Evolutionary conservation across 64 coral and sea anemone species (phyloP).

Genomic region (Astreopora myriophthalma): DNA sequence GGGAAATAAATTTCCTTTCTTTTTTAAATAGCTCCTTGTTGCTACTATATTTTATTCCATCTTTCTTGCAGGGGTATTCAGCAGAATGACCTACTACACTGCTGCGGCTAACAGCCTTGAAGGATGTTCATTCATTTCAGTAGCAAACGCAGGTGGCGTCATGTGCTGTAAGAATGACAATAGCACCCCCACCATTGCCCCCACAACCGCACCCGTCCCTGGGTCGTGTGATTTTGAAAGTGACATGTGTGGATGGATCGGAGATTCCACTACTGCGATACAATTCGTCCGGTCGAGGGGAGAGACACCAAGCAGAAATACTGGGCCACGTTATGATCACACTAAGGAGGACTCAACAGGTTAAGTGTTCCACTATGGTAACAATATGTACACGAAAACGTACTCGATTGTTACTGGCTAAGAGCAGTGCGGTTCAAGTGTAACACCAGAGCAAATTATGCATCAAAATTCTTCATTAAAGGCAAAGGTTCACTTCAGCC

Average conservation of each 20-base stretch:
- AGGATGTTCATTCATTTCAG: slow-evolving; percentile 72
- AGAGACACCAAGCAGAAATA: slow-evolving; percentile 80
- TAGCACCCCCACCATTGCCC: slow-evolving; percentile 58
- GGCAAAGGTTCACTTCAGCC: too few relatives aligned
- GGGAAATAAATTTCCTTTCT: too few relatives aligned
- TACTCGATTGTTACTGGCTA: too few relatives aligned
- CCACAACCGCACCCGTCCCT: slow-evolving; percentile 44
- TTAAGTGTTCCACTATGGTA: not conserved
- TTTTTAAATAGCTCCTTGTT: too few relatives aligned
- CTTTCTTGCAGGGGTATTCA: slow-evolving; percentile 36
- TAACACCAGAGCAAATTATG: too few relatives aligned
- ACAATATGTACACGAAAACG: too few relatives aligned
- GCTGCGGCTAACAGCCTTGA: slow-evolving; percentile 49
- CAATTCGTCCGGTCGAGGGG: slow-evolving; percentile 51
- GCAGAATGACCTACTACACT: slow-evolving; percentile 51
- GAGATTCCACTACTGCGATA: not conserved
- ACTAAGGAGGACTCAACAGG: slow-evolving; percentile 72
- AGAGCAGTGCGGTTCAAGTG: too few relatives aligned
- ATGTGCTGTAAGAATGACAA: slow-evolving; percentile 88
- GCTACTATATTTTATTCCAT: not conserved
- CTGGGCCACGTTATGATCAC: slow-evolving; percentile 88
- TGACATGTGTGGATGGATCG: slow-evolving; percentile 57
- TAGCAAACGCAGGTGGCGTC: slow-evolving; percentile 72
- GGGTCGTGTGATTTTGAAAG: slow-evolving; percentile 85
- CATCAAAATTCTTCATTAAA: too few relatives aligned